Base-by-base conservation (phyloP, 2,888 invertebrate genomes). In the Yponomeuta evonymella region DNA sequence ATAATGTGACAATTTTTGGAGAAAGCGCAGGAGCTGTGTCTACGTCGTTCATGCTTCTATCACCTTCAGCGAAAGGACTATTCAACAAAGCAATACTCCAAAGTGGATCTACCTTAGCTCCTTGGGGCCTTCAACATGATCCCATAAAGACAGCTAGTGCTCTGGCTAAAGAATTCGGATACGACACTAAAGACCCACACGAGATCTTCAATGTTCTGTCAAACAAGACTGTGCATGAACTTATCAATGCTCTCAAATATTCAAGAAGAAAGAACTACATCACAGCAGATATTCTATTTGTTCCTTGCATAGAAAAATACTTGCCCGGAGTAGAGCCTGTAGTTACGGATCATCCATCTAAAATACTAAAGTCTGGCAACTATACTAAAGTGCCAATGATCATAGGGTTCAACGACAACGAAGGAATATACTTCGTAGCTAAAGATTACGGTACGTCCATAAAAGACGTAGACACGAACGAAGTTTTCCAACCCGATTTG, bases 11-110 rank as follows among this genome's bases (percentile, higher is more conserved):
- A 0, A 74, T 92, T 48, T 92, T 92, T 74, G 92, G 92, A 1
- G 92, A 91, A 74, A 92, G 92, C 66, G 92, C 92, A 48, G 92
- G 92, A 0, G 87, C 90, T 1, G 89, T 88, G 0, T 89, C 89
- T 0, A 86, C 87, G 0, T 89, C 90, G 0, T 83, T 86, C 33
- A 78, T 89, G 73, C 83, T 90, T 15, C 72, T 90, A 1, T 85
- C 92, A 0, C 80, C 86, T 2, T 79, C 84, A 51, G 87, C 91
- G 1, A 83, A 78, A 70, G 90, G 89, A 0, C 78, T 92, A 0
- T 91, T 92, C 70, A 88, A 90, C 71, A 87, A 80, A 76, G 87
- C 86, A 1, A 92, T 92, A 58, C 73, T 90, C 11, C 92, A 91
- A 72, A 91, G 90, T 15, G 90, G 90, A 0, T 85, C 90, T 0